Evolutionary conservation across 2,888 invertebrate genomes (phyloP).

Genomic region (Pristionchus entomophagus): DNA sequence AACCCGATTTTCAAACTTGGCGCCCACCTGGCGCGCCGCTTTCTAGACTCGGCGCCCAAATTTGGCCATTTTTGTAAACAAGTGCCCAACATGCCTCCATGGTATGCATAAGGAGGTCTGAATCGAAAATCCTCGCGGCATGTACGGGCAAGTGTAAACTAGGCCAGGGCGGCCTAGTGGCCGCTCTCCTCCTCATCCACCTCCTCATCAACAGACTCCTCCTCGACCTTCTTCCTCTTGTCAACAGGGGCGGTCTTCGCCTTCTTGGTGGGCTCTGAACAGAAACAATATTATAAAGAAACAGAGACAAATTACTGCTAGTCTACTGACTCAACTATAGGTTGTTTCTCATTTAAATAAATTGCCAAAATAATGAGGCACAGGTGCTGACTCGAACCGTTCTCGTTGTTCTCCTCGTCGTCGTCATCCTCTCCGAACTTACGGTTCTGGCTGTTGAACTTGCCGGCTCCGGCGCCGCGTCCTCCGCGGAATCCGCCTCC

Average conservation of each 20-base stretch:
- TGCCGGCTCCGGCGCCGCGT: conserved; percentile 48
- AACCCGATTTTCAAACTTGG: too few relatives aligned
- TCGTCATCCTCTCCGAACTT: conserved; percentile 56
- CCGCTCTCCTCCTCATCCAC: conserved; percentile 58
- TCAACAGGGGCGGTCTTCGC: conserved; percentile 50
- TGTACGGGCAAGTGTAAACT: too few relatives aligned
- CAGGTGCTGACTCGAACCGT: conserved; percentile 45
- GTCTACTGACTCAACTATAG: background rate
- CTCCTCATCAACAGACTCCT: conserved; percentile 49
- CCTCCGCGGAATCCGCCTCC: conserved; percentile 48
- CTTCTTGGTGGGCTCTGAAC: conserved; percentile 41
- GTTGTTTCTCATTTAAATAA: background rate
- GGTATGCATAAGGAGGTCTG: too few relatives aligned
- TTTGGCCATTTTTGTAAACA: too few relatives aligned
- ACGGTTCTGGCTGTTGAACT: conserved; percentile 54
- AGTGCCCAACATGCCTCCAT: too few relatives aligned
- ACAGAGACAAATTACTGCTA: too few relatives aligned
- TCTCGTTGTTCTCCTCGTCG: conserved; percentile 56
- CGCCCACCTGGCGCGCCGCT: too few relatives aligned
- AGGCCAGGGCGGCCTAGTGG: too few relatives aligned
- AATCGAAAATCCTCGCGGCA: too few relatives aligned
- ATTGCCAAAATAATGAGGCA: background rate
- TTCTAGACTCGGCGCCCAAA: too few relatives aligned
- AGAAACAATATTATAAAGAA: background rate
- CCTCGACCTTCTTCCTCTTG: conserved; percentile 49